Conservation (phyloP, 2,113 vertebrate species). For the Nothoprocta pentlandii region DNA sequence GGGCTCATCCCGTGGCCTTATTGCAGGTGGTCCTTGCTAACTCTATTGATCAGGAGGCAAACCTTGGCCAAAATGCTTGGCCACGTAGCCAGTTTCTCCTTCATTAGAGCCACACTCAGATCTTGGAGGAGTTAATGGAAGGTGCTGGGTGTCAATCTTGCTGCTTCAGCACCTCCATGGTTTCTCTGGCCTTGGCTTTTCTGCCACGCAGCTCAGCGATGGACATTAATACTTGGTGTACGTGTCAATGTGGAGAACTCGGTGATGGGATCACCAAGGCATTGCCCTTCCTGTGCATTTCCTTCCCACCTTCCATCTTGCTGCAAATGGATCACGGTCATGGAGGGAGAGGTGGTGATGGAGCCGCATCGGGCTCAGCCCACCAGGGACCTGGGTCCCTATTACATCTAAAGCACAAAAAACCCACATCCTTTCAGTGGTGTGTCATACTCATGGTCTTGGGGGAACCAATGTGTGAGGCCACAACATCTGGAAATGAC, state of each 20-base stretch:
- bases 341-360: background rate
- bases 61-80: background rate
- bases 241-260: background rate
- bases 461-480: background rate
- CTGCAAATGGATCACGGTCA: background rate
- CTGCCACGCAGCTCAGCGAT: background rate
- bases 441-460: background rate
- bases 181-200: background rate
- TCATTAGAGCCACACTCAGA: background rate
- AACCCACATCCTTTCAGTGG: background rate
- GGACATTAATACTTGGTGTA: background rate
- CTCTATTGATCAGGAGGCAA: fast-evolving
- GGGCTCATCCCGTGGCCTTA: fast-evolving
- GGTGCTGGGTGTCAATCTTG: background rate
- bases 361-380: background rate
- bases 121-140: background rate
- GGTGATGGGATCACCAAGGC: background rate
- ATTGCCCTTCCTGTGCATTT: background rate
- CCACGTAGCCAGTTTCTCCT: background rate
- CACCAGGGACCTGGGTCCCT: fast-evolving
- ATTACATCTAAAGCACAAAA: background rate
- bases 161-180: background rate
- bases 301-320: background rate
- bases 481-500: background rate
- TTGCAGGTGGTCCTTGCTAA: background rate